phyloP scores from a whole-genome alignment of 2,797 vertebrate genomes.

The Aulostomus chinensis region DNA sequence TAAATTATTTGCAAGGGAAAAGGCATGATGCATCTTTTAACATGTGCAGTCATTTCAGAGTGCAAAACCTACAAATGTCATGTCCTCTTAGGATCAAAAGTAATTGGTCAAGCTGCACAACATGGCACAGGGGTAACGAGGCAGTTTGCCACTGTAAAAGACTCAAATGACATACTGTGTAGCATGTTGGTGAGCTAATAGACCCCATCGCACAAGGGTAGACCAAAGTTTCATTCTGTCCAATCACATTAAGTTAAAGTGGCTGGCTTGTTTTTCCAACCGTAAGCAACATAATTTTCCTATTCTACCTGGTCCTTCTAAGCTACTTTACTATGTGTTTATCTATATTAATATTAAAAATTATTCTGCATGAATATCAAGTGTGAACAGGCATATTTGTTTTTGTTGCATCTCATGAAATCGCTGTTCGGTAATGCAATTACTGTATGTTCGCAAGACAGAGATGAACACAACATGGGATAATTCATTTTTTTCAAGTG shows the following conservation, averaged over 20 bases:
- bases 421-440: too few species aligned
- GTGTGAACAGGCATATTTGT: too few species aligned
- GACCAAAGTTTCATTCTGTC: constrained; percentile 55
- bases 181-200: constrained; percentile 79
- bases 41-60: constrained; percentile 90
- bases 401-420: too few species aligned
- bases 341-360: too few species aligned
- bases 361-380: too few species aligned
- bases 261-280: constrained; percentile 14
- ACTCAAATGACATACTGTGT: constrained; percentile 77
- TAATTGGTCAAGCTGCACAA: constrained; percentile 90
- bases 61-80: constrained; percentile 91
- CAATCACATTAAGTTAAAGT: constrained; percentile 57
- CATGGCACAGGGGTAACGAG: constrained; percentile 76
- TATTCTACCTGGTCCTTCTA: constrained; percentile 1
- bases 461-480: too few species aligned
- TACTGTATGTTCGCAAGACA: too few species aligned
- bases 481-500: constrained; percentile 19
- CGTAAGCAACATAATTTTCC: constrained; percentile 7
- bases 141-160: constrained; percentile 81
- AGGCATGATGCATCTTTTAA: constrained; percentile 89
- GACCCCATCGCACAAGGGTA: constrained; percentile 63
- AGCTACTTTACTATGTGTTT: too few species aligned
- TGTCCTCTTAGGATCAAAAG: constrained; percentile 95
- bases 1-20: constrained; percentile 83